Percentiles rank a stretch among this genome's conserved stretches.
phyloP scores from a whole-genome alignment of 2,113 vertebrate genomes.

The Phasianus colchicus region DNA sequence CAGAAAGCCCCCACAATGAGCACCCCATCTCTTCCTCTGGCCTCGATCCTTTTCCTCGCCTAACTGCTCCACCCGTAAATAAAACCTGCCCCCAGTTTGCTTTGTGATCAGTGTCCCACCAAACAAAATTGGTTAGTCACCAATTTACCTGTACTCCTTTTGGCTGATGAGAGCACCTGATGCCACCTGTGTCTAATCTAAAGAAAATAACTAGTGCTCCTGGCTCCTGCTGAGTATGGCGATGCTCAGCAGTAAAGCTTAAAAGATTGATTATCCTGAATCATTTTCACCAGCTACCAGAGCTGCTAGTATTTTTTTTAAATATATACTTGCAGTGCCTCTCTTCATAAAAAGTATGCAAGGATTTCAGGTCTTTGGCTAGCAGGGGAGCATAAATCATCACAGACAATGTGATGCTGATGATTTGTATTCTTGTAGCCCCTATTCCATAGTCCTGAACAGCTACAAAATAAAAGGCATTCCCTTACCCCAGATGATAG shows the following conservation, averaged over 20 bases:
- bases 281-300: background rate
- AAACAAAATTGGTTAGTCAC: background rate
- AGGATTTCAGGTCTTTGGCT: background rate
- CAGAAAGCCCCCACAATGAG: background rate
- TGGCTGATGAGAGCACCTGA: background rate
- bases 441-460: background rate
- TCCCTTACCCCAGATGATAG: constrained; percentile 35
- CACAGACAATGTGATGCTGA: background rate
- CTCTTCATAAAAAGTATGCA: background rate
- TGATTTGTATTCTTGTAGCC: constrained; percentile 46
- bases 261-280: background rate
- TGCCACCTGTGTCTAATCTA: background rate
- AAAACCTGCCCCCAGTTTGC: background rate
- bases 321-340: background rate
- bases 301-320: background rate
- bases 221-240: background rate
- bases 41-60: background rate
- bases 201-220: background rate
- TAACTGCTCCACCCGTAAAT: background rate
- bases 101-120: background rate
- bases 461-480: constrained; percentile 37
- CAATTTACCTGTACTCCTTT: background rate
- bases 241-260: background rate
- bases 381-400: constrained; percentile 23
- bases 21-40: background rate